A percentile compares a stretch with the other conserved stretches of the same genome.
Evolutionary conservation across 2,113 vertebrate genomes (phyloP).

Genomic region (Coturnix japonica): DNA sequence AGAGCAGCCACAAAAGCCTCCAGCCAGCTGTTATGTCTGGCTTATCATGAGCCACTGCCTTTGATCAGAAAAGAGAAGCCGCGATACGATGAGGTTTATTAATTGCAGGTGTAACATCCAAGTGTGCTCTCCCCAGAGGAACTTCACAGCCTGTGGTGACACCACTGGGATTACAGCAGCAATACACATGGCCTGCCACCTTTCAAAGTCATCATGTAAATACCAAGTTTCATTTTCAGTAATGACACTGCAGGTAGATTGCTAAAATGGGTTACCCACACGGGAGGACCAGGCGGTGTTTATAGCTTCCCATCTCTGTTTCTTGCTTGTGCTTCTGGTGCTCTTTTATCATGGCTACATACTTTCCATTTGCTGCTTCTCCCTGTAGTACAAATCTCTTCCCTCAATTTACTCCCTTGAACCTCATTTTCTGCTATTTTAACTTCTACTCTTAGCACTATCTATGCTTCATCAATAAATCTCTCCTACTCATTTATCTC

Average conservation of each 20-base stretch:
- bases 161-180: background rate
- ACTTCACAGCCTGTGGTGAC: background rate
- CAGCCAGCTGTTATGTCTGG: background rate
- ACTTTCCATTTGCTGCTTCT: conserved; percentile 25
- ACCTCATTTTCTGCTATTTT: conserved; percentile 81
- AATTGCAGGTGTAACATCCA: background rate
- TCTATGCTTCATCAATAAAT: conserved; percentile 80
- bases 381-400: conserved; percentile 56
- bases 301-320: background rate
- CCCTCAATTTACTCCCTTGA: conserved; percentile 74
- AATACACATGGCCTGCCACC: background rate
- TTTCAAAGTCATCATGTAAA: conserved; percentile 24
- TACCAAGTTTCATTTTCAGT: background rate
- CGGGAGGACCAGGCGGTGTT: background rate
- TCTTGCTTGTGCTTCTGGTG: background rate
- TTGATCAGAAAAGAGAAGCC: background rate
- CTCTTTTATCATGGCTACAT: background rate
- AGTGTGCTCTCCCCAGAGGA: background rate
- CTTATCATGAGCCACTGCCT: background rate
- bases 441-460: conserved; percentile 74
- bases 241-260: conserved; percentile 4
- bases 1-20: background rate
- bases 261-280: conserved; percentile 24
- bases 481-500: conserved; percentile 74
- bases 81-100: conserved; percentile 23